Base-by-base conservation (phyloP, 2,888 invertebrate genomes). In the Eupelmus urozonus region DNA sequence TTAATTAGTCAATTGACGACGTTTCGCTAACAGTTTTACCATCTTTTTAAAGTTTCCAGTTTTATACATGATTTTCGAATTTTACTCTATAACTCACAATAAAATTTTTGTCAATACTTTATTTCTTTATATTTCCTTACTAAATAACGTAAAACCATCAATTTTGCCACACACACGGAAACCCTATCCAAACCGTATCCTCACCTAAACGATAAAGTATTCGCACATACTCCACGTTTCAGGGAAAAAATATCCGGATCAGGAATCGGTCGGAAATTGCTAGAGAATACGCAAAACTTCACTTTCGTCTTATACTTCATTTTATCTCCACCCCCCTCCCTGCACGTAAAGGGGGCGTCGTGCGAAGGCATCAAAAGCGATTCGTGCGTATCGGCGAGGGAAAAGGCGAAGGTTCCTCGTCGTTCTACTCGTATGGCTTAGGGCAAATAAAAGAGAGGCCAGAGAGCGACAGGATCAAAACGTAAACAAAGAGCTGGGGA, bases 211-310 rank as follows among this genome's bases (percentile, higher is more conserved):
- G 9, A 25, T 16, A 49, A 49, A 16, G 7, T n/a, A n/a, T n/a
- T n/a, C 65, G 49, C 20, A 18, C 18, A 23, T 2, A 40, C 40
- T 2, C 9, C 13, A n/a, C n/a, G 25, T 20, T 13, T 25, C 34
- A 16, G 2, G 27, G 49, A n/a, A 23, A 34, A 18, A n/a, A 71
- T 60, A 60, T 49, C 7, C 34, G 27, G 49, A 29, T 71, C 49
- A 51, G 45, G 18, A 20, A 55, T 40, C 7, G 16, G 1, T 4
- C 16, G 23, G 57, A 11, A 18, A 69, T 55, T 45, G 59, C 25
- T n/a, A 42, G 25, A 25, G 16, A 27, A 72, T 63, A 55, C 42
- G 72, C 55, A 63, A 72, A 72, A 55, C 27, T 42, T 55, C 25
- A 23, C 49, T 60, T 27, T 13, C 49, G n/a, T 16, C 20, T 18